A percentile compares a stretch with the other conserved stretches of the same genome.
Evolutionary conservation across 1,140 invertebrate genomes (phyloP).

Genomic region (Carcinoscorpius rotundicauda): DNA sequence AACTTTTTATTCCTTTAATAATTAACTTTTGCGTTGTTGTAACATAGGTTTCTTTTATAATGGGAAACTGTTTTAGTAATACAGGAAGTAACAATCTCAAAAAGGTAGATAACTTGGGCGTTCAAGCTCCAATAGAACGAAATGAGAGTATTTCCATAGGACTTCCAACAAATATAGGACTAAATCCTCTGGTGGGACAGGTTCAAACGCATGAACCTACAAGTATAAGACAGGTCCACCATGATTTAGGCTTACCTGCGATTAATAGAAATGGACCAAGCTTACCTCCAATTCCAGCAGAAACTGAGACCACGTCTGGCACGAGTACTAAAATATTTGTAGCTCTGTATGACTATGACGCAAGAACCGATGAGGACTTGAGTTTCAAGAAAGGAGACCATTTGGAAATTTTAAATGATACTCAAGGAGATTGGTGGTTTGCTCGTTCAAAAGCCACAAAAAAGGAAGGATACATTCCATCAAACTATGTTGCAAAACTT

Average conservation of each 20-base stretch:
- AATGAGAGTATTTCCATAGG: neutral
- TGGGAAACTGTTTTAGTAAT: too few species aligned
- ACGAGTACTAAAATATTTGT: conserved; percentile 61
- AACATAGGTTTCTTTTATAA: too few species aligned
- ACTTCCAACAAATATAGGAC: neutral
- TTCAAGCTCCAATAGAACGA: too few species aligned
- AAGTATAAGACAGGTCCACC: neutral
- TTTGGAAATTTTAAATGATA: conserved; percentile 95
- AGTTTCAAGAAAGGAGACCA: conserved; percentile 97
- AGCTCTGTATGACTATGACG: conserved; percentile 96
- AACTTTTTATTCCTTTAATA: too few species aligned
- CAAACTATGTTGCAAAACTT: conserved; percentile 97
- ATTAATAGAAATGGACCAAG: conserved; percentile 33
- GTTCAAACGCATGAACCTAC: neutral
- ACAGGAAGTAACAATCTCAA: too few species aligned
- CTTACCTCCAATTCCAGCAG: conserved; percentile 42
- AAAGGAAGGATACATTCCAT: conserved; percentile 97
- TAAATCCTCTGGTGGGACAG: neutral
- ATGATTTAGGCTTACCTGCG: neutral
- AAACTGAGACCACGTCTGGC: conserved; percentile 43
- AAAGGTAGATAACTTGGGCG: too few species aligned
- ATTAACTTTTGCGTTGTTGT: too few species aligned
- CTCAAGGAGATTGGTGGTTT: conserved; percentile 98
- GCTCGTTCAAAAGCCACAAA: conserved; percentile 86
- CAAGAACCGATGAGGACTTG: conserved; percentile 93